Conservation (phyloP, 2,888 invertebrate species). For the Atrina japonica region DNA sequence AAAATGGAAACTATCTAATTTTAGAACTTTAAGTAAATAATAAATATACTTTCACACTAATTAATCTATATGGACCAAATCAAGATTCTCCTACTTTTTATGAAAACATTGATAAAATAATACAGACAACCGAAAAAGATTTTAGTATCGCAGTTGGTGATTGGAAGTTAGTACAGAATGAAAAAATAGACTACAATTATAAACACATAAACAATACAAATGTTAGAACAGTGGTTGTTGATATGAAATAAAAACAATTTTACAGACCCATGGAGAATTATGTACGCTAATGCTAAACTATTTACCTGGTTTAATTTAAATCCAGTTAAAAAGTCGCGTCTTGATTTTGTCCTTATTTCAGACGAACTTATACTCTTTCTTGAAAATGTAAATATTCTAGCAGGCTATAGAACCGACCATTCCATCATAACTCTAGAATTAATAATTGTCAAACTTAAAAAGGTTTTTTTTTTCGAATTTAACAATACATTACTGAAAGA, state of each 20-base stretch:
- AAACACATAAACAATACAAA: slow-evolving; percentile 26
- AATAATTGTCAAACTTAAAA: slow-evolving; percentile 16
- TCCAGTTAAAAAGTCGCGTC: slow-evolving; percentile 29
- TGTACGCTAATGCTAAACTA: not conserved
- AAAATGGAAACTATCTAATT: not conserved
- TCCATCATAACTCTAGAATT: slow-evolving; percentile 6
- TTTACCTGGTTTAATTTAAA: slow-evolving; percentile 21
- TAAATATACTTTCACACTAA: slow-evolving; percentile 2
- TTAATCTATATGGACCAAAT: slow-evolving; percentile 28
- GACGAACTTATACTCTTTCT: slow-evolving; percentile 2
- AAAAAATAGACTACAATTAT: slow-evolving; percentile 10
- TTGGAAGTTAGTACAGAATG: slow-evolving; percentile 19
- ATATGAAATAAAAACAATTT: slow-evolving; percentile 20
- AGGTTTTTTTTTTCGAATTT: slow-evolving; percentile 28
- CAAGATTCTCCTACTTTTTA: slow-evolving; percentile 11
- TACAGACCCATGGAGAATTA: slow-evolving; percentile 19
- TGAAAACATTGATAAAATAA: not conserved
- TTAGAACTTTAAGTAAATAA: slow-evolving; percentile 2
- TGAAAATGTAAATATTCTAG: slow-evolving; percentile 4
- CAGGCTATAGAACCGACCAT: slow-evolving; percentile 29
- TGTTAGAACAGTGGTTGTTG: slow-evolving; percentile 10
- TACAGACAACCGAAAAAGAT: not conserved
- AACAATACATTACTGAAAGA: slow-evolving; percentile 27
- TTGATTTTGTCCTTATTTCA: slow-evolving; percentile 24
- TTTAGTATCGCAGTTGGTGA: not conserved